Percentiles rank a stretch among this genome's conserved stretches.
These are phyloP conservation scores for Drosophila anomelani DNA, from an alignment of 2,888 invertebrate genomes.

Conservation along the genomic window DNA sequence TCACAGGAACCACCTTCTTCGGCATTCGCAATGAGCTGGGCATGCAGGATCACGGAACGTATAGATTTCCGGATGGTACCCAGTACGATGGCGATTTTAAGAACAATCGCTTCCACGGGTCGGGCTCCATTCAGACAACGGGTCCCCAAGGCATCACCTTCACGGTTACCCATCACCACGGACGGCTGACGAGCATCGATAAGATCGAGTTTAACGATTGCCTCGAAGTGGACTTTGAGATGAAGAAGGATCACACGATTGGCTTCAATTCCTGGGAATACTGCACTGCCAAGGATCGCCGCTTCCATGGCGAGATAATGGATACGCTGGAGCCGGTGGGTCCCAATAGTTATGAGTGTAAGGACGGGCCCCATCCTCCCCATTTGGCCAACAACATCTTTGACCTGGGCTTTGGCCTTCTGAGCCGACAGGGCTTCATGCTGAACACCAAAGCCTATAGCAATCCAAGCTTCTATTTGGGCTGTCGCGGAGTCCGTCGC, in stretches of 20 bases:
- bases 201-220: constrained; percentile 50
- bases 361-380: constrained; percentile 16
- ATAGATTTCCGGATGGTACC: constrained; percentile 87
- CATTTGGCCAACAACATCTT: constrained; percentile 45
- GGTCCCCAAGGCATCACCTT: constrained; percentile 50
- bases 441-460: constrained; percentile 6
- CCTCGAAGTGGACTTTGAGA: constrained; percentile 70
- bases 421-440: constrained; percentile 31
- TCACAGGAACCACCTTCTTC: constrained; percentile 50
- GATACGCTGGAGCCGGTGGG: constrained; percentile 17
- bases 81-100: constrained; percentile 87
- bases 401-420: constrained; percentile 61
- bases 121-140: constrained; percentile 83
- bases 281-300: constrained; percentile 87
- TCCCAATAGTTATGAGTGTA: constrained; percentile 24
- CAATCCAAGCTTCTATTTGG: constrained; percentile 28
- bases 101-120: constrained; percentile 85
- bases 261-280: constrained; percentile 87
- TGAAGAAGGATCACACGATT: not conserved
- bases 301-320: constrained; percentile 83
- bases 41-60: constrained; percentile 87
- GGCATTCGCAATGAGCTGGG: constrained; percentile 84
- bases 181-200: constrained; percentile 41
- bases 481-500: constrained; percentile 82
- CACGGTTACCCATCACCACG: constrained; percentile 74